These are phyloP conservation scores for Actinemys pallida DNA, from an alignment of 2,113 vertebrate genomes.

Conservation along the genomic window DNA sequence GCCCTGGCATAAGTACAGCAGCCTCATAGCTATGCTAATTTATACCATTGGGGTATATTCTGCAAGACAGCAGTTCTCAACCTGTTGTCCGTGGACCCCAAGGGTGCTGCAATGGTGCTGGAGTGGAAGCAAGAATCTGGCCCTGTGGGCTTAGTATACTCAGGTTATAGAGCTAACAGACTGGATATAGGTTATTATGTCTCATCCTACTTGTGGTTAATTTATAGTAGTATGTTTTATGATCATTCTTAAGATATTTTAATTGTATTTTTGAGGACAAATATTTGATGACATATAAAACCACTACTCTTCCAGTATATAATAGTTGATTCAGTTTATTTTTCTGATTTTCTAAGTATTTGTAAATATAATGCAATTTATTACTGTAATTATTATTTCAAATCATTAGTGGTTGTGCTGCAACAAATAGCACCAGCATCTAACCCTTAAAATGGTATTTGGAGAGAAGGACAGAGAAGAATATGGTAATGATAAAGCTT, in stretches of 20 bases:
- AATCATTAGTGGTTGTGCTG: not conserved
- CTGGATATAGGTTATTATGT: not conserved
- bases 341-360: slow-evolving; percentile 44
- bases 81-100: not conserved
- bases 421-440: not conserved
- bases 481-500: not conserved
- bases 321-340: slow-evolving; percentile 22
- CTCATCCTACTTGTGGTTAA: not conserved
- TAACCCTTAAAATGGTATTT: not conserved
- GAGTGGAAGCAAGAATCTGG: not conserved
- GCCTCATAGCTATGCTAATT: not conserved
- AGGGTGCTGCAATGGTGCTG: not conserved
- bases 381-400: slow-evolving; percentile 40
- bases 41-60: not conserved
- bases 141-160: not conserved
- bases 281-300: slow-evolving; percentile 34
- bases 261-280: slow-evolving; percentile 12
- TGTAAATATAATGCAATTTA: slow-evolving; percentile 30
- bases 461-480: not conserved
- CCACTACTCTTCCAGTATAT: not conserved
- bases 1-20: not conserved
- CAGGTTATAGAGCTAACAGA: not conserved
- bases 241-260: slow-evolving; percentile 21
- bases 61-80: not conserved
- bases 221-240: not conserved